These are phyloP conservation scores for Melanostigma gelatinosum DNA, from an alignment of 2,113 vertebrate genomes.

Conservation along the genomic window DNA sequence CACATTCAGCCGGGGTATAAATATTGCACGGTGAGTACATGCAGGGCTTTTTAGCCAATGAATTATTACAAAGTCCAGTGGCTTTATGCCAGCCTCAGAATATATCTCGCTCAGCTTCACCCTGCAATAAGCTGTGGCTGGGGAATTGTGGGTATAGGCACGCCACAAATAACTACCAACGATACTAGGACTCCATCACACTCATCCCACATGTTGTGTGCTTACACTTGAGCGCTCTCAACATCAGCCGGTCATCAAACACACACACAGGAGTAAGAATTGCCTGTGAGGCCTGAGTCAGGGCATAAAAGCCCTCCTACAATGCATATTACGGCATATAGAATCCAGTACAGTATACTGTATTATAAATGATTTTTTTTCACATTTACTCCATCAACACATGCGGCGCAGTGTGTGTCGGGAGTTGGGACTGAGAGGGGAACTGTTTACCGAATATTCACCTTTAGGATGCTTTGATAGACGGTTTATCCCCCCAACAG, in stretches of 20 bases:
- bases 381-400: background rate
- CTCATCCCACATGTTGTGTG: constrained; percentile 49
- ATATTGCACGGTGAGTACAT: constrained; percentile 77
- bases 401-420: background rate
- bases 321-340: background rate
- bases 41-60: constrained; percentile 74
- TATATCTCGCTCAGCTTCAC: constrained; percentile 62
- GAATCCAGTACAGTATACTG: too few relatives aligned
- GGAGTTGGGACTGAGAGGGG: constrained; percentile 1
- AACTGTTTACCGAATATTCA: constrained; percentile 22
- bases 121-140: constrained; percentile 64
- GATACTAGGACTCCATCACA: constrained; percentile 64
- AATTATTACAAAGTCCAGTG: constrained; percentile 78
- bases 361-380: background rate
- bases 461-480: constrained; percentile 24
- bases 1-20: constrained; percentile 72
- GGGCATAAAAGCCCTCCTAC: background rate
- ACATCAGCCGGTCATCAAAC: constrained; percentile 15
- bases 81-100: constrained; percentile 63
- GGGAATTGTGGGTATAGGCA: constrained; percentile 67
- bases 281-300: constrained; percentile 9
- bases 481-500: constrained; percentile 6
- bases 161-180: constrained; percentile 61
- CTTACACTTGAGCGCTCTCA: constrained; percentile 34
- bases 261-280: background rate